Evolutionary conservation across 2,797 vertebrate species (phyloP).

Genomic region (Sebastes diploproa): DNA sequence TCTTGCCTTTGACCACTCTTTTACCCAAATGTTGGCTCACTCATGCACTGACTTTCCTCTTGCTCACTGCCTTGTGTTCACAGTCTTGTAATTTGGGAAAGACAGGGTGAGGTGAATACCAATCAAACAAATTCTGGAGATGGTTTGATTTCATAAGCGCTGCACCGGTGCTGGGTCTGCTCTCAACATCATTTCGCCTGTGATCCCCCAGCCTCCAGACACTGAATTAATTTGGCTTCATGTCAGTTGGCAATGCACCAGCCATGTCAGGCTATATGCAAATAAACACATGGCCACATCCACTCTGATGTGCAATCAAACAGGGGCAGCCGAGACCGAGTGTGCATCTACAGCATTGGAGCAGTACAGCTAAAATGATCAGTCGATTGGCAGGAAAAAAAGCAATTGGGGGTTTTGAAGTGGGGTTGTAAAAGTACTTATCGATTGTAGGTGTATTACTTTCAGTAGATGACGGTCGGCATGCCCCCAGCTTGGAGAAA

Average conservation of each 20-base stretch:
- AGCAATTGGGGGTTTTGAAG: background rate
- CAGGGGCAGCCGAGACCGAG: background rate
- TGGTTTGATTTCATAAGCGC: constrained; percentile 14
- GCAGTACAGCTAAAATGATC: background rate
- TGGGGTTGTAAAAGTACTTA: no score
- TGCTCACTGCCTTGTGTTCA: constrained; percentile 64
- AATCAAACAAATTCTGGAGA: constrained; percentile 1
- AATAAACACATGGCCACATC: constrained; percentile 45
- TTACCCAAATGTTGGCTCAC: constrained; percentile 52
- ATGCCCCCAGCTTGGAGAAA: no score
- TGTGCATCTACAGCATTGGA: background rate
- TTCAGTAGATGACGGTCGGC: no score
- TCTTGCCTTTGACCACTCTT: constrained; percentile 71
- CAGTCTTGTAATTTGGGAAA: constrained; percentile 7
- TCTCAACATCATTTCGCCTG: constrained; percentile 7
- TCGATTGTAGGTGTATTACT: no score
- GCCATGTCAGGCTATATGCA: constrained; percentile 27
- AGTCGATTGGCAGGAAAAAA: background rate
- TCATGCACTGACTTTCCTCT: constrained; percentile 70
- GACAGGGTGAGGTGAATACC: constrained; percentile 14
- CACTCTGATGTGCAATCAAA: constrained; percentile 20
- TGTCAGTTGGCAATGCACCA: constrained; percentile 36
- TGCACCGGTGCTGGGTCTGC: constrained; percentile 4
- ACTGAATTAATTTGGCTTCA: constrained; percentile 35
- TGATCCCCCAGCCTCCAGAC: constrained; percentile 17